phyloP scores from a whole-genome alignment of 2,113 vertebrate genomes.

The Progne subis region DNA sequence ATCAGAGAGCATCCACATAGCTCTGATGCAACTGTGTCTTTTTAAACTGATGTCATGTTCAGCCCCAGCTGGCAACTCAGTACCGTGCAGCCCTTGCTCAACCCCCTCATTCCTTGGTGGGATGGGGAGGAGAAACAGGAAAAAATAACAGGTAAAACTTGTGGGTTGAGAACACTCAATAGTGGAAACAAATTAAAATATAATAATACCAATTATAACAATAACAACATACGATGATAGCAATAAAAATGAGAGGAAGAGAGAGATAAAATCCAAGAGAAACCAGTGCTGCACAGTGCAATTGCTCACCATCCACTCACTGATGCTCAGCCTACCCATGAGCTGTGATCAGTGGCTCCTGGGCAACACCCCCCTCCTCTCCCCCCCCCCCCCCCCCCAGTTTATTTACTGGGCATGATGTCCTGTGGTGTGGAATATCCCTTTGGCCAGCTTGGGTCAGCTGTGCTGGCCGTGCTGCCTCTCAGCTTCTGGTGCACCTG shows the following conservation, averaged over 20 bases:
- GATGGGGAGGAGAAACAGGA: neutral
- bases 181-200: neutral
- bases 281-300: neutral
- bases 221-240: neutral
- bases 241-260: neutral
- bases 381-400: fast-evolving
- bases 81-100: neutral
- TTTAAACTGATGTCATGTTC: neutral
- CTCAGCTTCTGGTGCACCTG: neutral
- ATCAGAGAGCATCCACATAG: neutral
- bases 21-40: neutral
- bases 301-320: neutral
- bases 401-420: neutral
- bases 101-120: neutral
- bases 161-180: neutral
- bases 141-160: neutral
- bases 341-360: neutral
- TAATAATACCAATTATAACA: neutral
- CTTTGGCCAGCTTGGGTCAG: neutral
- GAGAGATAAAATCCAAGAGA: neutral
- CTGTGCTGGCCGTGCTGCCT: neutral
- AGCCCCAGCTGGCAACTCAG: neutral
- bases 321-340: neutral
- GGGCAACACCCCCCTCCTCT: neutral
- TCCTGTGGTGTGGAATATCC: neutral